A percentile compares a stretch with the other conserved stretches of the same genome.
These are phyloP conservation scores for Drosophila lacteicornis DNA, from an alignment of 1,140 invertebrate genomes.

Conservation along the genomic window DNA sequence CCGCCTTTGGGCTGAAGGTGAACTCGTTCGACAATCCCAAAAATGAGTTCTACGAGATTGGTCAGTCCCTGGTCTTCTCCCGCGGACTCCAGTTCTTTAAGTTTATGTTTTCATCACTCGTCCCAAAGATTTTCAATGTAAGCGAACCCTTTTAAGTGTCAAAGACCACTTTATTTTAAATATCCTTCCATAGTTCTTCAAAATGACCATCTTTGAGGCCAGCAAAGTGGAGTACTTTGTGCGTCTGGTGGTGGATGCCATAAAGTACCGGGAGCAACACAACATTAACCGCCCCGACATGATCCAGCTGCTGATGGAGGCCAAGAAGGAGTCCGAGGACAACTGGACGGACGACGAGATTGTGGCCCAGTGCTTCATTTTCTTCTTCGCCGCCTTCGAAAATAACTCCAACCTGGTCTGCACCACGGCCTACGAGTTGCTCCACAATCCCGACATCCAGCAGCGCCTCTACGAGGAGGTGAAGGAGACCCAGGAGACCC, in stretches of 20 bases:
- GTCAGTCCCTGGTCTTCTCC: conserved; percentile 83
- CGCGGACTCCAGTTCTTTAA: conserved; percentile 60
- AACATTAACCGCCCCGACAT: conserved; percentile 85
- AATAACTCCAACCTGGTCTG: conserved; percentile 87
- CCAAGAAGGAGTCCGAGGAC: conserved; percentile 72
- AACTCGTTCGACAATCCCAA: conserved; percentile 85
- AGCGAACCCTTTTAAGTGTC: not conserved
- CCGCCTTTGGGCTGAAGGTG: conserved; percentile 86
- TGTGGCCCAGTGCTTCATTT: conserved; percentile 85
- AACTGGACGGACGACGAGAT: conserved; percentile 86
- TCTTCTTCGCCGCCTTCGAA: conserved; percentile 88
- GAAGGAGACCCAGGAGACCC: conserved; percentile 73
- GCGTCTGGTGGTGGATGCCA: conserved; percentile 78
- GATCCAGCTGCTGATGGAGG: conserved; percentile 85
- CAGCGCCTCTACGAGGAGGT: conserved; percentile 87
- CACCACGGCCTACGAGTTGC: conserved; percentile 86
- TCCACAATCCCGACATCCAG: conserved; percentile 87
- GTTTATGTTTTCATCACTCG: conserved; percentile 55
- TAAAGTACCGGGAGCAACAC: conserved; percentile 80
- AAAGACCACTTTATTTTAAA: too few species aligned
- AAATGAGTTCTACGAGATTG: conserved; percentile 85
- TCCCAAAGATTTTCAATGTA: conserved; percentile 60
- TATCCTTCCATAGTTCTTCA: conserved; percentile 57
- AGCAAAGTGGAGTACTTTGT: conserved; percentile 66
- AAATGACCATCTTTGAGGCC: conserved; percentile 58